A percentile compares a stretch with the other conserved stretches of the same genome.
These are phyloP conservation scores for Thymelicus sylvestris DNA, from an alignment of 2,888 invertebrate genomes.

Conservation along the genomic window DNA sequence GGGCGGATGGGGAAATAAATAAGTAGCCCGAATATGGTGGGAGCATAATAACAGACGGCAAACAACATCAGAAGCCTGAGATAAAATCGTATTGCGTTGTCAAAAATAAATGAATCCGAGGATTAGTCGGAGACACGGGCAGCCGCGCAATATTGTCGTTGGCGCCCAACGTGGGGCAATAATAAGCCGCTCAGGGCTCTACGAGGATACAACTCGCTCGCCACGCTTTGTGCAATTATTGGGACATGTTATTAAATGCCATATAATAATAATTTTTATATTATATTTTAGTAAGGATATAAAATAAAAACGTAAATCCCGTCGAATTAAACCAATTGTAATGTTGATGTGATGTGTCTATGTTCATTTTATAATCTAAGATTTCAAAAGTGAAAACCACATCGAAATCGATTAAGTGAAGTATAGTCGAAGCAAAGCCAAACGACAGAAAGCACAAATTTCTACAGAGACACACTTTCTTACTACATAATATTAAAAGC, in stretches of 20 bases:
- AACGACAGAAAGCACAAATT: no score
- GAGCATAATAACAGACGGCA: slow-evolving; percentile 82
- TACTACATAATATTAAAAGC: no score
- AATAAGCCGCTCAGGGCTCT: slow-evolving; percentile 64
- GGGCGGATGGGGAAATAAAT: slow-evolving; percentile 81
- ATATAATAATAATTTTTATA: neutral
- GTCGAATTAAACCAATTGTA: no score
- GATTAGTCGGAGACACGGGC: slow-evolving; percentile 80
- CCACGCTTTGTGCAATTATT: slow-evolving; percentile 47
- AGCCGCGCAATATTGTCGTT: slow-evolving; percentile 76
- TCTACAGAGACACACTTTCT: no score
- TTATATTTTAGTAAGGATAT: no score
- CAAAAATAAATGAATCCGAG: slow-evolving; percentile 85
- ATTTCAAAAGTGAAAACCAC: no score
- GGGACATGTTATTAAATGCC: slow-evolving; percentile 36
- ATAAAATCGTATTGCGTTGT: slow-evolving; percentile 85
- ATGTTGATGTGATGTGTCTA: no score
- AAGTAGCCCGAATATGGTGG: slow-evolving; percentile 78
- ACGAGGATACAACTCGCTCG: slow-evolving; percentile 46
- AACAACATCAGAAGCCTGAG: slow-evolving; percentile 85
- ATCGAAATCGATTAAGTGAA: no score
- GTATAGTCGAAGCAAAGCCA: no score
- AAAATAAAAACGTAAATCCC: neutral
- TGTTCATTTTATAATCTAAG: no score
- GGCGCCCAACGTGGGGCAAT: slow-evolving; percentile 73